Evolutionary conservation across 1,140 invertebrate genomes (phyloP).

Genomic region (Asobara japonica): DNA sequence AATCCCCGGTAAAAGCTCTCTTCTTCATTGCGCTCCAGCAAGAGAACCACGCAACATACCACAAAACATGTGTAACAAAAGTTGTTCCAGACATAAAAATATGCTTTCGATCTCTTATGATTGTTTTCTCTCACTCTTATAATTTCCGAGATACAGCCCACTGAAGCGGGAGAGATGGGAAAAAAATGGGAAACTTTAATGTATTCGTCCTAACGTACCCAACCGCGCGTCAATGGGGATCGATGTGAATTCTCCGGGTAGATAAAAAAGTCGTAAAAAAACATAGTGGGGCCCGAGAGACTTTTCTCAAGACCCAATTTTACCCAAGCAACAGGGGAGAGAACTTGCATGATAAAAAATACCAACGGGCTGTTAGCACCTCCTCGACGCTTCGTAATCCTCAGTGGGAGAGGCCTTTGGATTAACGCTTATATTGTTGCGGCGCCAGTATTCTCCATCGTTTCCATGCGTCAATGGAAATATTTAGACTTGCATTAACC

Average conservation of each 20-base stretch:
- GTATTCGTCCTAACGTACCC: background rate
- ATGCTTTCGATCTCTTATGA: too few species aligned
- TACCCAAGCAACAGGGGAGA: background rate
- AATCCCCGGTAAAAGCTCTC: too few species aligned
- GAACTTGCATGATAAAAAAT: conserved; percentile 6
- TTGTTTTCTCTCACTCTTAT: too few species aligned
- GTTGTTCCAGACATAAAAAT: too few species aligned
- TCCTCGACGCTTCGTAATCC: conserved; percentile 25
- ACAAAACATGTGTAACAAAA: too few species aligned
- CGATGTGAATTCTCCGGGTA: too few species aligned
- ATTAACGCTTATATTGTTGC: background rate
- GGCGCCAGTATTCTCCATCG: background rate
- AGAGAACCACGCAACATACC: too few species aligned
- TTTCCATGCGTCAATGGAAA: background rate
- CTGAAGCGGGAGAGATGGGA: too few species aligned
- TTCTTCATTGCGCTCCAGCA: too few species aligned
- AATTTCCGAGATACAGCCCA: too few species aligned
- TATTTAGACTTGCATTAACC: background rate
- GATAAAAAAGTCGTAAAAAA: background rate
- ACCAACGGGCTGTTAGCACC: conserved; percentile 26
- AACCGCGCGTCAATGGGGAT: too few species aligned
- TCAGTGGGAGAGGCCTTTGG: conserved; percentile 21
- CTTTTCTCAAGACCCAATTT: background rate
- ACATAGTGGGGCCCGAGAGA: background rate
- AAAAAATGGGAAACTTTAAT: background rate